Percentiles rank a stretch among this genome's conserved stretches.
Conservation (phyloP, 2,888 invertebrate genomes). For the Ormyrus thymus region DNA sequence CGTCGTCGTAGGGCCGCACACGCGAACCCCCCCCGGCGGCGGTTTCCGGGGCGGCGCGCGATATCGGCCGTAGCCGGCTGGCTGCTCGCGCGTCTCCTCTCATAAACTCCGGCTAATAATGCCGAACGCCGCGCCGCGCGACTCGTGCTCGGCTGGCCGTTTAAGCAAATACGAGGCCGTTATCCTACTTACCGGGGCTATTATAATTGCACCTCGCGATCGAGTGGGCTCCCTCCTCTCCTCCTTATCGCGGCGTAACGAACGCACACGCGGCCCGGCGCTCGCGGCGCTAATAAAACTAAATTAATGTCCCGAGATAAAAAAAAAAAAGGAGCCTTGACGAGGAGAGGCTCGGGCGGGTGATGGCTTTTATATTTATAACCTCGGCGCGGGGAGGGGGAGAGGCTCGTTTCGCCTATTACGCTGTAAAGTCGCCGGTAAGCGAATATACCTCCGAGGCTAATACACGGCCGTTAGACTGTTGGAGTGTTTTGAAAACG, state of each 20-base stretch:
- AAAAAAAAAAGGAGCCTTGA: conserved; percentile 36
- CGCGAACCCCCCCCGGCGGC: neutral
- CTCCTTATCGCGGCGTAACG: conserved; percentile 42
- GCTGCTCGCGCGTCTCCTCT: neutral
- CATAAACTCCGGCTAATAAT: conserved; percentile 41
- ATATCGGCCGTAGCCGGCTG: no score
- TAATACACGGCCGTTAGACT: conserved; percentile 46
- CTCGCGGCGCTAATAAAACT: conserved; percentile 38
- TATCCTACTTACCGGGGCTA: conserved; percentile 38
- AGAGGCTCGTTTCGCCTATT: conserved; percentile 52
- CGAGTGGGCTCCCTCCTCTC: conserved; percentile 32
- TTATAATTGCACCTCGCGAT: conserved; percentile 53
- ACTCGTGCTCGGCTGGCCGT: neutral
- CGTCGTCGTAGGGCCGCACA: neutral
- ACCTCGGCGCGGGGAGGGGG: conserved; percentile 34
- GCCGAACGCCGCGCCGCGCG: conserved; percentile 6
- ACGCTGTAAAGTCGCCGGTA: conserved; percentile 41
- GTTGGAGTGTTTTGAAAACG: conserved; percentile 47
- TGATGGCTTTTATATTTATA: conserved; percentile 43
- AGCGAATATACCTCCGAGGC: conserved; percentile 10
- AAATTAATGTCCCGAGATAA: conserved; percentile 42
- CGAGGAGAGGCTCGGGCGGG: neutral
- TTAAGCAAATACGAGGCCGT: conserved; percentile 47
- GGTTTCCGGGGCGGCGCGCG: neutral
- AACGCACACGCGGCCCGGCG: conserved; percentile 5